Base-by-base conservation (phyloP, 2,113 vertebrate genomes). In the Thalassarche chlororhynchos region DNA sequence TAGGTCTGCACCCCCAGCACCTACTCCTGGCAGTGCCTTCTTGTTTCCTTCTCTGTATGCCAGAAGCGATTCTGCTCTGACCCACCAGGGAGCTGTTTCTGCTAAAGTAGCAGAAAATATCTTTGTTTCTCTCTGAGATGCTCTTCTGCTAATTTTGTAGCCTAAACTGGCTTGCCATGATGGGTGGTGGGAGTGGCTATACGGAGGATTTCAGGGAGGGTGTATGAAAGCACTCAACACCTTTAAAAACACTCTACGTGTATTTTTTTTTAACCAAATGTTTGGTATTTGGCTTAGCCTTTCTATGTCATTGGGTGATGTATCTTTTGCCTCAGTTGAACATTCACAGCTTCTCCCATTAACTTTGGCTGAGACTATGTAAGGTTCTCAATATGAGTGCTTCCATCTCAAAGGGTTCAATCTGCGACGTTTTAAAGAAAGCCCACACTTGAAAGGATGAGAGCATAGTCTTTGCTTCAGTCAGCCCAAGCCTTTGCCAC, bases 111-210 rank as follows among this genome's bases (percentile, higher is more conserved):
- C 5, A 44, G 21, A 52, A 89, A 86, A 47, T 51, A 26, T 1
- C n/a, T 68, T 71, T 36, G 14, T 71, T 88, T 88, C 20, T 79
- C 6, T 65, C 49, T 18, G 28, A 75, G 25, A 29, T 55, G 23
- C 16, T n/a, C 7, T 40, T 76, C 47, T 57, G 47, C 15, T 64
- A 29, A 52, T 40, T 77, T 54, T 77, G 47, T 51, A 71, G 31
- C 10, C 3, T 19, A 9, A 84, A 36, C 8, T 78, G 11, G 3
- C 17, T 81, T 74, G 6, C 15, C 3, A 4, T 51, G 28, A 31
- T 32, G 14, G 5, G 11, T 2, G 1, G 10, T 2, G 12, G 12
- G 8, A 2, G 4, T 23, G 6, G 6, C 23, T 81, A 3, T 26
- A 19, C 4, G 8, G 21, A 17, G 7, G 5, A 5, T 36, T 70